phyloP scores from a whole-genome alignment of 2,888 invertebrate species.

The Boloria selene region DNA sequence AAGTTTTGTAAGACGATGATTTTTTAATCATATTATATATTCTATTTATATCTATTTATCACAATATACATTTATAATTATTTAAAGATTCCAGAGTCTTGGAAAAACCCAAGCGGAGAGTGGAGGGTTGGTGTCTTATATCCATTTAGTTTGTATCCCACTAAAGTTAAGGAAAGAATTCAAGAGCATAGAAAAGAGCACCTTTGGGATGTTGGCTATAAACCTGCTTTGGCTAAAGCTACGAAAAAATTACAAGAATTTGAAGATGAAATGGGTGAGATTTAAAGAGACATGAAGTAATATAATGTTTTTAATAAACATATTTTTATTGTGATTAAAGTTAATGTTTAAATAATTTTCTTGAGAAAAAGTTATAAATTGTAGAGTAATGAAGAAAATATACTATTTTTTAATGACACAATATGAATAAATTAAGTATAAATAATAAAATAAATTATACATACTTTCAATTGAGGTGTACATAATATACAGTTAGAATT shows the following conservation, averaged over 20 bases:
- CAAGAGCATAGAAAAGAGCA: conserved; percentile 90
- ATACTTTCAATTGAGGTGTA: no score
- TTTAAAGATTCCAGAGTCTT: conserved; percentile 87
- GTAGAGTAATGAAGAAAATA: no score
- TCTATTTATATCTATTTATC: no score
- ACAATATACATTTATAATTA: neutral
- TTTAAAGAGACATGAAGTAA: no score
- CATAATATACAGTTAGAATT: no score
- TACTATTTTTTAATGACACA: no score
- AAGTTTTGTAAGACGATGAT: neutral
- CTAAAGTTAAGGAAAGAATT: conserved; percentile 90
- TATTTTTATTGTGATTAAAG: no score
- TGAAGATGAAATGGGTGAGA: conserved; percentile 84
- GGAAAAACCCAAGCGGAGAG: conserved; percentile 92
- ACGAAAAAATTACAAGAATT: conserved; percentile 88
- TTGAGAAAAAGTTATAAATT: no score
- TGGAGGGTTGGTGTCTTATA: conserved; percentile 94
- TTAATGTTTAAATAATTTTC: no score
- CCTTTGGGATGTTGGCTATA: conserved; percentile 92
- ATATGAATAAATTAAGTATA: no score
- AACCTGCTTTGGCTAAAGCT: conserved; percentile 89
- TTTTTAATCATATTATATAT: neutral
- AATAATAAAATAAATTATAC: no score
- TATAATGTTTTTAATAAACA: no score
- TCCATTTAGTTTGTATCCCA: conserved; percentile 93